Evolutionary conservation across 2,797 vertebrate genomes (phyloP), one percentile per base, ranked within the genome.

Genomic region (Momotus momota): DNA sequence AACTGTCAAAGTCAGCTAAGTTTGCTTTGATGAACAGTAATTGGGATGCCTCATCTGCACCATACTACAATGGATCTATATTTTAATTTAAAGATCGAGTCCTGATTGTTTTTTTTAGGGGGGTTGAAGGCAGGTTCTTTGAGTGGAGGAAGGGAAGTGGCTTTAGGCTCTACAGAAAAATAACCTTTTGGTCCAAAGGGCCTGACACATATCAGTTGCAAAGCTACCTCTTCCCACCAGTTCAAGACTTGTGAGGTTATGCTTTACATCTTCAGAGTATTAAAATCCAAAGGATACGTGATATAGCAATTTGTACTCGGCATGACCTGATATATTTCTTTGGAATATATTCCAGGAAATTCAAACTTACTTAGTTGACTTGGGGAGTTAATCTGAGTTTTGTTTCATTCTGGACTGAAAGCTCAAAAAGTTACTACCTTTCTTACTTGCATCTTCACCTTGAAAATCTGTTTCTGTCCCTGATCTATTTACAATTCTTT

Each of bases 81-180:
- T 26, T 70, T 81, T 41, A 19, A 26, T 27, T 15, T 41, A 58
- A 90, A 87, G 29, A 40, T 7, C 12, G 26, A 14, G 35, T 33
- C 25, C 15, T 69, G 7, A 5, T 38, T 70, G 3, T 1, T 4
- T 43, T 48, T 52, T 38, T 17, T 7, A 5, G 2, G 18, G 20
- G 0, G 0, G 2, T 19, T 26, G 31, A 6, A 52, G 8, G 8
- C 61, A 1, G 1, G 1, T 1, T 55, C 14, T 52, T 60, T 26
- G 17, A 1, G 21, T 1, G 18, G 16, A 6, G 6, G 9, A 72
- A n/a, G 12, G 17, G 14, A 54, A 58, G 2, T 45, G 26, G 3
- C 4, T 75, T 69, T 43, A 58, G 2, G 17, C 4, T 82, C 21
- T 52, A 9, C 5, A 45, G 35, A 26, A 79, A 78, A 86, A 62